Conservation (phyloP, 2,888 invertebrate genomes). For the Scaptomyza flava region DNA sequence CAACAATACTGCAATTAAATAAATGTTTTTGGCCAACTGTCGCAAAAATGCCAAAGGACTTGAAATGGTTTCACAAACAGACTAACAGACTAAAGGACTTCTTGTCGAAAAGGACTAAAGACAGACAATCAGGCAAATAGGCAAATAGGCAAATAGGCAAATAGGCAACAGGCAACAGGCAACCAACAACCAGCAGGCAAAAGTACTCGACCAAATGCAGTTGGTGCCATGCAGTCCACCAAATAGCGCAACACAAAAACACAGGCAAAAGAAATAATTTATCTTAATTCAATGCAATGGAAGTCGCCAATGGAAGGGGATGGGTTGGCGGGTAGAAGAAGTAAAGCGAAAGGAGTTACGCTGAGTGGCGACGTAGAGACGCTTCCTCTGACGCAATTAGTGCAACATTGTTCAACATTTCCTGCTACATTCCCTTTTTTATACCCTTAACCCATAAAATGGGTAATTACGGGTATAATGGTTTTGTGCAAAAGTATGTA, state of each 20-base stretch:
- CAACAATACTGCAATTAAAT: constrained; percentile 64
- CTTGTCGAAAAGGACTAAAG: constrained; percentile 1
- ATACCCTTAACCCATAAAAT: no score
- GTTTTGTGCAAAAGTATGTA: no score
- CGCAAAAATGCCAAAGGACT: constrained; percentile 49
- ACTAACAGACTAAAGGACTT: constrained; percentile 28
- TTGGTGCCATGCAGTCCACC: constrained; percentile 69
- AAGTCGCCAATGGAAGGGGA: not conserved
- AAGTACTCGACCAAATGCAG: constrained; percentile 54
- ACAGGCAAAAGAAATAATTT: constrained; percentile 66
- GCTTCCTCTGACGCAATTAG: constrained; percentile 81
- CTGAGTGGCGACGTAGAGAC: constrained; percentile 54
- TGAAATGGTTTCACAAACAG: constrained; percentile 43
- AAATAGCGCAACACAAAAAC: constrained; percentile 37
- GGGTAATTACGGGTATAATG: no score
- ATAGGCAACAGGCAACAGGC: constrained; percentile 5
- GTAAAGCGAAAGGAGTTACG: constrained; percentile 28
- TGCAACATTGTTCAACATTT: constrained; percentile 78
- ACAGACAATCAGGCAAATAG: constrained; percentile 3
- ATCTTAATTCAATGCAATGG: constrained; percentile 70
- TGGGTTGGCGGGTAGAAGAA: not conserved
- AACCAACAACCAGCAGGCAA: not conserved
- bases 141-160: constrained; percentile 1
- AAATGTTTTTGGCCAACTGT: constrained; percentile 62
- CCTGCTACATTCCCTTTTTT: constrained; percentile 12